Conservation (phyloP, 2,797 vertebrate species). For the Lagocephalus sceleratus region DNA sequence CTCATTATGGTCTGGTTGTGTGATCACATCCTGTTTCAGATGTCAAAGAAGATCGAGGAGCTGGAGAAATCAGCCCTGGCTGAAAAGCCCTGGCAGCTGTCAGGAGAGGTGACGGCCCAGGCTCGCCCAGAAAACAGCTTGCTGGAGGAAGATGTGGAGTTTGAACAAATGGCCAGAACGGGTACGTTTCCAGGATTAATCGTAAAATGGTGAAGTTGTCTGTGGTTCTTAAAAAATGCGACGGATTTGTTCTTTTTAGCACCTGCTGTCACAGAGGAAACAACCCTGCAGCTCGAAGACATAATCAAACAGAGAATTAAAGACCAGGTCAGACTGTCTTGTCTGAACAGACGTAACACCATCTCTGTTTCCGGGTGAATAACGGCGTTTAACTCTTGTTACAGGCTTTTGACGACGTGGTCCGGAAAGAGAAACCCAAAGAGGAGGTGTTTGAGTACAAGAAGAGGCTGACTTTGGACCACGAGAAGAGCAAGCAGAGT, state of each 20-base stretch:
- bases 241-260: constrained; percentile 65
- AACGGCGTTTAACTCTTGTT: constrained; percentile 13
- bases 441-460: constrained; percentile 93
- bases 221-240: constrained; percentile 1
- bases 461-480: constrained; percentile 90
- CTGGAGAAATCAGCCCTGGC: constrained; percentile 85
- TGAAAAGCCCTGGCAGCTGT: constrained; percentile 92
- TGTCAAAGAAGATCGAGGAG: constrained; percentile 85
- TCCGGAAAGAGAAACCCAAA: constrained; percentile 93
- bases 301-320: constrained; percentile 96
- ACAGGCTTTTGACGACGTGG: constrained; percentile 94
- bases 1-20: neutral
- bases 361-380: neutral
- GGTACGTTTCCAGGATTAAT: constrained; percentile 63
- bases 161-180: constrained; percentile 86
- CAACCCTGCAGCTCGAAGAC: constrained; percentile 91
- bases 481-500: constrained; percentile 96
- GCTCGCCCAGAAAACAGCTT: constrained; percentile 96
- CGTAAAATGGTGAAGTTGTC: neutral
- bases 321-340: constrained; percentile 81
- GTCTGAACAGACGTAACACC: neutral
- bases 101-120: constrained; percentile 87
- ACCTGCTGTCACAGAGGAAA: constrained; percentile 92
- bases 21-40: constrained; percentile 65
- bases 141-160: constrained; percentile 87